Conservation (phyloP, 2,797 vertebrate genomes). For the Taenioides sp. region DNA sequence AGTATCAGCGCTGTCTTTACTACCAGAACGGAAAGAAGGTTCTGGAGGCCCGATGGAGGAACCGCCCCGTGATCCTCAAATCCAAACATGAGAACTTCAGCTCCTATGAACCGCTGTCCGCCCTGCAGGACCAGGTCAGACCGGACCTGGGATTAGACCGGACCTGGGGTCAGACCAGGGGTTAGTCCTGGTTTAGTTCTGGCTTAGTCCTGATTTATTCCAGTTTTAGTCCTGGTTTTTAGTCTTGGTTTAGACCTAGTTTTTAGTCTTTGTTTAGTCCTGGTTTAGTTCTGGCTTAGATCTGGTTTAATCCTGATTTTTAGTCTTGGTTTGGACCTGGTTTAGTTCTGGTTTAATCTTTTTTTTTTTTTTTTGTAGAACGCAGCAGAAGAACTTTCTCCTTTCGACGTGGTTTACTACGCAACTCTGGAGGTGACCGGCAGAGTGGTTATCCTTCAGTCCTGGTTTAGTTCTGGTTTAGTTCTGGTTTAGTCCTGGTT, state of each 20-base stretch:
- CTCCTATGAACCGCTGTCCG: conserved; percentile 82
- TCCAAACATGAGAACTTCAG: conserved; percentile 92
- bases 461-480: no score
- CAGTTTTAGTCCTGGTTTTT: no score
- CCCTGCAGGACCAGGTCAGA: conserved; percentile 78
- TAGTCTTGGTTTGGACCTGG: not conserved
- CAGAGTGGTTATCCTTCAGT: not conserved
- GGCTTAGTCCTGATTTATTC: not conserved
- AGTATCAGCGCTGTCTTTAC: conserved; percentile 90
- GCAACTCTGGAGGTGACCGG: conserved; percentile 86
- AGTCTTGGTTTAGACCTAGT: not conserved
- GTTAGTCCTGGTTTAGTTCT: not conserved
- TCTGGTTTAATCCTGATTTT: not conserved
- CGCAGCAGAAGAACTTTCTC: conserved; percentile 73
- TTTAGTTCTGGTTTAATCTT: not conserved
- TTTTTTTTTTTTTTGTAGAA: conserved; percentile 67
- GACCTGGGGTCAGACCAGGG: not conserved
- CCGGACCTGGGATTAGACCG: not conserved
- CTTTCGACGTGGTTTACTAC: conserved; percentile 87
- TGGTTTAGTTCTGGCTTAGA: not conserved
- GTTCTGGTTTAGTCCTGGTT: not conserved
- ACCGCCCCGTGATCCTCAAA: conserved; percentile 87
- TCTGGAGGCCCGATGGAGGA: conserved; percentile 89
- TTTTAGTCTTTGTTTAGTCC: not conserved
- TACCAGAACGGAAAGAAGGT: conserved; percentile 95